A percentile compares a stretch with the other conserved stretches of the same genome.
Evolutionary conservation across 2,797 vertebrate species (phyloP).

Genomic region (Capromys pilorides): DNA sequence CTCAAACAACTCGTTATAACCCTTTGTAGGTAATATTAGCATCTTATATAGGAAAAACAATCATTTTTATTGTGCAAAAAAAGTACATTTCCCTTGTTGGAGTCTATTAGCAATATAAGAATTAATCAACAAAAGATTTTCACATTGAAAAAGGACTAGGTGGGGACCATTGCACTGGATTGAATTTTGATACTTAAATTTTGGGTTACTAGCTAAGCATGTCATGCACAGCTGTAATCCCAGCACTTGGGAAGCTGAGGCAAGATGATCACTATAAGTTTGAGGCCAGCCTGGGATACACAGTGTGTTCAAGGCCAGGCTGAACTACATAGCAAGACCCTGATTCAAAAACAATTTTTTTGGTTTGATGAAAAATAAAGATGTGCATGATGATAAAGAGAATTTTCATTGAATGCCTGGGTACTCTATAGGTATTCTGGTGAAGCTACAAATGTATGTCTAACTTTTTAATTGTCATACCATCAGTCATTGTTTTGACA

Average conservation of each 20-base stretch:
- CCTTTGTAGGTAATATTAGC: conserved; percentile 15
- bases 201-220: not conserved
- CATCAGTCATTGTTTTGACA: conserved; percentile 46
- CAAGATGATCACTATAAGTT: too few species aligned
- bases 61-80: not conserved
- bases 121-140: conserved; percentile 34
- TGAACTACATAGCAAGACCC: not conserved
- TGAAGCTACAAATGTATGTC: not conserved
- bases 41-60: conserved; percentile 34
- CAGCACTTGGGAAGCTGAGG: too few species aligned
- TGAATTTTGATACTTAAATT: not conserved
- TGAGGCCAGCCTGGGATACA: too few species aligned
- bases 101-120: not conserved
- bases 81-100: not conserved
- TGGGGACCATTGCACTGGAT: not conserved
- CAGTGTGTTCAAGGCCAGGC: not conserved
- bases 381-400: not conserved
- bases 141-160: not conserved
- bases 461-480: conserved; percentile 5
- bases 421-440: not conserved
- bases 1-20: not conserved
- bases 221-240: too few species aligned
- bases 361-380: conserved; percentile 49
- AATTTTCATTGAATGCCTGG: conserved; percentile 28
- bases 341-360: not conserved